Evolutionary conservation across 2,797 vertebrate species (phyloP).

Genomic region (Rhabdomys pumilio): DNA sequence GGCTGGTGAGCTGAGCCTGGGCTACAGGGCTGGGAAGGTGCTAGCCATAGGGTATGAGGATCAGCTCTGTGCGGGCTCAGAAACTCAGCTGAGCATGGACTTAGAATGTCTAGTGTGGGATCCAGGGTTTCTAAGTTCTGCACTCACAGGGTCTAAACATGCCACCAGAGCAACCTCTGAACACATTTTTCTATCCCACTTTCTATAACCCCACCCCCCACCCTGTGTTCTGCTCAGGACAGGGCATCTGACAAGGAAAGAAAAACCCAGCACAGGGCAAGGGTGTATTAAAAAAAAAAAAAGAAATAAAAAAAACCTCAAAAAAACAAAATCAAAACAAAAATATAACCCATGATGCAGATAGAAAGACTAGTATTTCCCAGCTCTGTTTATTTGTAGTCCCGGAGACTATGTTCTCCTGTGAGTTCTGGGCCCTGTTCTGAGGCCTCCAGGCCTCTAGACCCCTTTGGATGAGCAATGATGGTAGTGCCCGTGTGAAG

Average conservation of each 20-base stretch:
- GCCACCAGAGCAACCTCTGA: neutral
- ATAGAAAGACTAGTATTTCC: constrained; percentile 37
- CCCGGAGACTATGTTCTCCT: constrained; percentile 1
- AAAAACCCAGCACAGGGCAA: neutral
- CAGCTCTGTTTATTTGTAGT: neutral
- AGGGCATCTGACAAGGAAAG: neutral
- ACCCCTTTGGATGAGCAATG: neutral
- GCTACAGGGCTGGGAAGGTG: neutral
- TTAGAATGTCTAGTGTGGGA: neutral
- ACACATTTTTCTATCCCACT: neutral
- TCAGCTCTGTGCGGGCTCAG: no score
- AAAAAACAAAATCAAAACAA: no score
- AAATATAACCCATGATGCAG: neutral
- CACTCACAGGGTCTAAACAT: rapidly evolving
- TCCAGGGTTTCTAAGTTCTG: neutral
- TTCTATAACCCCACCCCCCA: neutral
- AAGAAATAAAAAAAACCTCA: no score
- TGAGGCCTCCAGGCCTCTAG: neutral
- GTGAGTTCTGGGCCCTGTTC: neutral
- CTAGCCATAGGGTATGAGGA: no score
- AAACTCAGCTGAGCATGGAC: neutral
- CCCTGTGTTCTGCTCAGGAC: neutral
- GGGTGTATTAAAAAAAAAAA: neutral
- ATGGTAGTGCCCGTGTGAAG: neutral
- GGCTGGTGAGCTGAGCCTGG: neutral